phyloP scores from a whole-genome alignment of 2,888 invertebrate genomes.

The Adelphocoris suturalis region DNA sequence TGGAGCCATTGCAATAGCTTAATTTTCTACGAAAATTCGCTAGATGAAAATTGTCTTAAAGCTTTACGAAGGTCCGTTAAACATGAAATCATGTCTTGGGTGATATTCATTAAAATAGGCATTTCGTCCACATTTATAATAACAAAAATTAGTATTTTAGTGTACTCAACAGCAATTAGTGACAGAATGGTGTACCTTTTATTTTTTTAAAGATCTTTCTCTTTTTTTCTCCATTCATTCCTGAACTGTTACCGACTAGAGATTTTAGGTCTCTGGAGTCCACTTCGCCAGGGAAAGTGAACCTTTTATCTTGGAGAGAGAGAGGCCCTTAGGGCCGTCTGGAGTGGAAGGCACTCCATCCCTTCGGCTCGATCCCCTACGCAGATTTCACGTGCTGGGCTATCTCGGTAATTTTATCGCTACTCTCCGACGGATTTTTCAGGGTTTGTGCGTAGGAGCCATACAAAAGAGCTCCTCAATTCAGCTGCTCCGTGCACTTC shows the following conservation, averaged over 20 bases:
- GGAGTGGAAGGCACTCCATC: conserved; percentile 19
- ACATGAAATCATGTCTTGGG: too few relatives aligned
- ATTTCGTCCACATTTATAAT: too few relatives aligned
- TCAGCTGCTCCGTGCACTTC: conserved; percentile 22
- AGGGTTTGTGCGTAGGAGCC: not conserved
- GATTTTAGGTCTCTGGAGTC: not conserved
- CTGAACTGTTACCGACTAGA: not conserved
- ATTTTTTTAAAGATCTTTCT: too few relatives aligned
- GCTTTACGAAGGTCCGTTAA: too few relatives aligned
- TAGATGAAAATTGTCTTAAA: too few relatives aligned
- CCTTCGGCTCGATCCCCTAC: conserved; percentile 7
- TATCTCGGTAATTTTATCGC: conserved; percentile 23
- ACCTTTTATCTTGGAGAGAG: conserved; percentile 32
- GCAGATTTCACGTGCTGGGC: not conserved
- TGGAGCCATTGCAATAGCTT: too few relatives aligned
- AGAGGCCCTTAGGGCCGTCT: conserved; percentile 14
- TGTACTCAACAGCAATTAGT: too few relatives aligned
- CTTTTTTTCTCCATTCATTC: too few relatives aligned
- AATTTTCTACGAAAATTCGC: too few relatives aligned
- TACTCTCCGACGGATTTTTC: not conserved
- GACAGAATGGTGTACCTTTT: too few relatives aligned
- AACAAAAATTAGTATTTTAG: too few relatives aligned
- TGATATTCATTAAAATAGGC: too few relatives aligned
- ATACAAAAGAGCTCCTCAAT: not conserved
- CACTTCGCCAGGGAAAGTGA: conserved; percentile 3